A percentile compares a stretch with the other conserved stretches of the same genome.
These are phyloP conservation scores for Pristionchus entomophagus DNA, from an alignment of 2,888 invertebrate species.

Conservation along the genomic window DNA sequence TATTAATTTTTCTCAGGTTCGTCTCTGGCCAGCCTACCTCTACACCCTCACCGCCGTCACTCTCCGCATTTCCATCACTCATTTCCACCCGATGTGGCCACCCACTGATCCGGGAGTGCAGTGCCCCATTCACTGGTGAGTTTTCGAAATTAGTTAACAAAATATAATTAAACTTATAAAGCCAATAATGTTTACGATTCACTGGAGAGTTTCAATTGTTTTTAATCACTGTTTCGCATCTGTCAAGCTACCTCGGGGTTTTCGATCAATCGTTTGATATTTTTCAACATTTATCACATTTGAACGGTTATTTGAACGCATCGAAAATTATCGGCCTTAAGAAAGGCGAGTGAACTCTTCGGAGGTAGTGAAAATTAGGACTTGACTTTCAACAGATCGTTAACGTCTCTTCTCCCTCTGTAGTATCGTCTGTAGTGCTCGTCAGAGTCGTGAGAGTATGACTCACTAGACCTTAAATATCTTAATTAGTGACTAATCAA, in stretches of 20 bases:
- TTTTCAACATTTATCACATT: too few species aligned
- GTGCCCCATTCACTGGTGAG: conserved; percentile 72
- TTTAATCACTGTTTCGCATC: too few species aligned
- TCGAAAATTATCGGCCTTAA: too few species aligned
- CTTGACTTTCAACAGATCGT: background rate
- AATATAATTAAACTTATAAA: background rate
- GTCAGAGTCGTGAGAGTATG: background rate
- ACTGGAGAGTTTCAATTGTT: too few species aligned
- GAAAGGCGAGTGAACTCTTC: too few species aligned
- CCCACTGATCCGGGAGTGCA: conserved; percentile 75
- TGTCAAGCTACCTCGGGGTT: too few species aligned
- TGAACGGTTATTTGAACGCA: too few species aligned
- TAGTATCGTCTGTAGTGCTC: background rate
- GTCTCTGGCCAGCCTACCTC: conserved; percentile 75
- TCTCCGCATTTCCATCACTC: conserved; percentile 63
- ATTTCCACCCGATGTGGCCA: conserved; percentile 75
- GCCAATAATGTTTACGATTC: too few species aligned
- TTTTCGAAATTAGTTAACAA: background rate
- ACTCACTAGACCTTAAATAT: too few species aligned
- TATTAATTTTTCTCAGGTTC: conserved; percentile 41
- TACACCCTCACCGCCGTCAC: conserved; percentile 74
- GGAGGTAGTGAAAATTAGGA: too few species aligned
- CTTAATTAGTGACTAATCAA: too few species aligned
- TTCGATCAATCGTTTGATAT: too few species aligned
- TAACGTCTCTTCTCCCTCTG: background rate